Evolutionary conservation across 1,140 invertebrate genomes (phyloP).

Genomic region (Macrobrachium nipponense): DNA sequence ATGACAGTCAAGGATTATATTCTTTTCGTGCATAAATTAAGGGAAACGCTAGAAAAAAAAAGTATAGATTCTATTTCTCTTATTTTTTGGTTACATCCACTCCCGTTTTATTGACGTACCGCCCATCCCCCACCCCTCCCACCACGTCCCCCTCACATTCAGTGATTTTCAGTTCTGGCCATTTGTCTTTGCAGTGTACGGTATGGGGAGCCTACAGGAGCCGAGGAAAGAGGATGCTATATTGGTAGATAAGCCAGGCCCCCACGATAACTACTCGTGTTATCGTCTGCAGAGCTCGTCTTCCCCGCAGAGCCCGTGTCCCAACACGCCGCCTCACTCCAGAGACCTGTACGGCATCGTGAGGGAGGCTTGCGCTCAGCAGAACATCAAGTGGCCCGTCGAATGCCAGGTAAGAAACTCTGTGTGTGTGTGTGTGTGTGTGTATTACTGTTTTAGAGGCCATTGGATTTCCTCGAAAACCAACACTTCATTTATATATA

Average conservation of each 20-base stretch:
- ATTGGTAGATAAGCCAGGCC: conserved; percentile 34
- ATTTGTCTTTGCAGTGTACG: conserved; percentile 9
- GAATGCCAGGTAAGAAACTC: conserved; percentile 60
- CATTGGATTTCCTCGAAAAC: too few relatives aligned
- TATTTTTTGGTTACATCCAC: neutral
- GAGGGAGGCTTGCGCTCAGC: conserved; percentile 58
- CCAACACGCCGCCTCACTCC: conserved; percentile 5
- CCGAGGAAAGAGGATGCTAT: conserved; percentile 40
- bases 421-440: too few relatives aligned
- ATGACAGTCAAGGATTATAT: too few relatives aligned
- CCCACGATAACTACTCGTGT: conserved; percentile 44
- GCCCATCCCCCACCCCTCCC: neutral
- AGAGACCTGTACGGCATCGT: conserved; percentile 56
- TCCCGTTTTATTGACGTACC: neutral
- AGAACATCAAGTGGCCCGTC: conserved; percentile 63
- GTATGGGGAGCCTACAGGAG: conserved; percentile 47
- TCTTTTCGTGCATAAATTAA: too few relatives aligned
- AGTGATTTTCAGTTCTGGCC: neutral
- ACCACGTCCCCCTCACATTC: too few relatives aligned
- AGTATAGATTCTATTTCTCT: too few relatives aligned
- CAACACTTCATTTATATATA: neutral
- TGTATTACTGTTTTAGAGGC: too few relatives aligned
- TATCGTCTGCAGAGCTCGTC: conserved; percentile 32
- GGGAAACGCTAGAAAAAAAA: too few relatives aligned
- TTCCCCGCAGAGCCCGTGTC: neutral